Conservation (phyloP, 2,888 invertebrate species). For the Eristalis arbustorum region DNA sequence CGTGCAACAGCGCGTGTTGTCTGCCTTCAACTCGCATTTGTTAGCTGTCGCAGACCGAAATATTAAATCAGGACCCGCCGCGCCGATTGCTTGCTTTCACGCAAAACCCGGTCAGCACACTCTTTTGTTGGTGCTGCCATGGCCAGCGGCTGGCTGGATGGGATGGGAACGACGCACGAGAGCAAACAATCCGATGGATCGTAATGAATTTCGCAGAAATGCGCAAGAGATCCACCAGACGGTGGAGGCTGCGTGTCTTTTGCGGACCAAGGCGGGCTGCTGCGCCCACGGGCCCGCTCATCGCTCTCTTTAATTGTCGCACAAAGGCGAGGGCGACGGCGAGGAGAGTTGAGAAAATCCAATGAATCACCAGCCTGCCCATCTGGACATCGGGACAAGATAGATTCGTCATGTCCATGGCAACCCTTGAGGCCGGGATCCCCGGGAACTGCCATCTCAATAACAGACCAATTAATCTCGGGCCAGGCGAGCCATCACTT, state of each 20-base stretch:
- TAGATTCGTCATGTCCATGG: constrained; percentile 27
- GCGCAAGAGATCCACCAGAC: too few relatives aligned
- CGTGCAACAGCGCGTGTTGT: not conserved
- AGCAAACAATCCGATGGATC: not conserved
- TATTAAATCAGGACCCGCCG: not conserved
- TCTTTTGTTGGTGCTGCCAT: not conserved
- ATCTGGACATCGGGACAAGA: not conserved
- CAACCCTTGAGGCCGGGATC: not conserved
- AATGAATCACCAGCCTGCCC: constrained; percentile 60
- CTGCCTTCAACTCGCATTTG: constrained; percentile 23
- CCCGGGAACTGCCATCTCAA: constrained; percentile 42
- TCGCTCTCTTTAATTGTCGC: constrained; percentile 60
- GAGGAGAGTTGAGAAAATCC: constrained; percentile 6
- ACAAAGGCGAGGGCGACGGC: constrained; percentile 19
- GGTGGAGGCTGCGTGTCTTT: constrained; percentile 13
- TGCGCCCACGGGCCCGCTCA: constrained; percentile 10
- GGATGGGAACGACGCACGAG: not conserved
- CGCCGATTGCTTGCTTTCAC: not conserved
- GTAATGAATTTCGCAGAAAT: not conserved
- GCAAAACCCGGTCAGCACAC: constrained; percentile 45
- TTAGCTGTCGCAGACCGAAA: constrained; percentile 17
- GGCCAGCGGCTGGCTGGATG: not conserved
- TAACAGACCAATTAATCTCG: constrained; percentile 62
- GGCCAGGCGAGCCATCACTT: constrained; percentile 58
- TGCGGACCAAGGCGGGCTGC: too few relatives aligned